Percentiles rank a stretch among this genome's conserved stretches.
Evolutionary conservation across 2,113 vertebrate species (phyloP).

Genomic region (Microtus montanus): DNA sequence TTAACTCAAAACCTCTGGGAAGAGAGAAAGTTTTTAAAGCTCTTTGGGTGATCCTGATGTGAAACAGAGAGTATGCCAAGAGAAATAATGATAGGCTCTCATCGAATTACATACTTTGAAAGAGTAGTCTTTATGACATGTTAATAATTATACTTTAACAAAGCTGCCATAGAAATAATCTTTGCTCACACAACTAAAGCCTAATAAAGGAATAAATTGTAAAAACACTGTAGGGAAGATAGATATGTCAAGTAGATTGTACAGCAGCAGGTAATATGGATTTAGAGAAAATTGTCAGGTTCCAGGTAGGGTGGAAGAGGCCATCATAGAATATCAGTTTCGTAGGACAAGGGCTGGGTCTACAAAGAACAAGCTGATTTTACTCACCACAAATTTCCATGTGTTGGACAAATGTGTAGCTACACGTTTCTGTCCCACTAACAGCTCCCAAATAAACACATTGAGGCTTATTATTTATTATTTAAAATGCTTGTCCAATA

Average conservation of each 20-base stretch:
- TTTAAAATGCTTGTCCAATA: no score
- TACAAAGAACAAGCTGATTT: background rate
- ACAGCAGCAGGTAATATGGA: background rate
- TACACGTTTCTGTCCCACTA: no score
- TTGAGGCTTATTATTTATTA: no score
- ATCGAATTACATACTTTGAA: conserved; percentile 33
- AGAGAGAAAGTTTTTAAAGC: background rate
- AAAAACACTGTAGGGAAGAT: conserved; percentile 8
- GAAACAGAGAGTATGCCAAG: conserved; percentile 1
- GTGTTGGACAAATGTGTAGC: background rate
- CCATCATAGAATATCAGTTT: background rate
- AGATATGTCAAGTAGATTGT: background rate
- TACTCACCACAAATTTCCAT: background rate
- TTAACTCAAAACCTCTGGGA: background rate
- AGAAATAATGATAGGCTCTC: conserved; percentile 26
- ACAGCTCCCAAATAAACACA: no score
- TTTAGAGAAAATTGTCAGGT: background rate
- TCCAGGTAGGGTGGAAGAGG: background rate
- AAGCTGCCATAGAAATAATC: conserved; percentile 31
- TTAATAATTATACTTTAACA: conserved; percentile 52
- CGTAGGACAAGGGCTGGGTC: background rate
- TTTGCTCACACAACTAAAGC: conserved; percentile 25
- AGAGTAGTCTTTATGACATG: conserved; percentile 38
- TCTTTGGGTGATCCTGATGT: background rate
- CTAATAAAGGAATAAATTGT: conserved; percentile 23